Evolutionary conservation across 2,113 vertebrate species (phyloP).

Genomic region (Gila orcuttii): DNA sequence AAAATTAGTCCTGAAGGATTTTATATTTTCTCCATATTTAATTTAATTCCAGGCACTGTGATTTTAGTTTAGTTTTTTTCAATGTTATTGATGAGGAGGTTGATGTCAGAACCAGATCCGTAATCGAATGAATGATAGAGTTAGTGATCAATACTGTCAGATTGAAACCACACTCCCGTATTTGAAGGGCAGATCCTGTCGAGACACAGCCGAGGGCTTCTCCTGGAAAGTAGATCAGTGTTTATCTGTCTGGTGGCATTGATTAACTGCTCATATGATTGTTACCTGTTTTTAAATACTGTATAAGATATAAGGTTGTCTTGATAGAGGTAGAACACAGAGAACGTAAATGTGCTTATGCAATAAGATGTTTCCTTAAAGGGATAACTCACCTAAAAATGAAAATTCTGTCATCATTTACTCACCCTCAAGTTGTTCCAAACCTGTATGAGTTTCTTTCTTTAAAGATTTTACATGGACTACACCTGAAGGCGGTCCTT

Average conservation of each 20-base stretch:
- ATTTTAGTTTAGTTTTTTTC: constrained; percentile 35
- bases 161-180: constrained; percentile 20
- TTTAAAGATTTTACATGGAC: too few species aligned
- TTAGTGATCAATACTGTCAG: constrained; percentile 40
- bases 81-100: constrained; percentile 41
- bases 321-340: neutral
- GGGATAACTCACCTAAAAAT: too few species aligned
- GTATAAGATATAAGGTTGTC: neutral
- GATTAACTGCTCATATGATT: neutral
- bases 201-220: neutral
- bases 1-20: constrained; percentile 46
- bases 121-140: constrained; percentile 54
- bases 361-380: neutral
- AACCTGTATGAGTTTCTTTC: too few species aligned
- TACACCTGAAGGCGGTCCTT: too few species aligned
- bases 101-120: constrained; percentile 37
- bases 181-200: constrained; percentile 47
- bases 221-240: constrained; percentile 1
- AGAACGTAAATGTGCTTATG: neutral
- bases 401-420: too few species aligned
- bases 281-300: constrained; percentile 10
- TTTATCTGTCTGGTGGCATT: neutral
- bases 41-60: constrained; percentile 42
- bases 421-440: too few species aligned
- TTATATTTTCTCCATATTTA: constrained; percentile 25